Base-by-base conservation (phyloP, 2,113 vertebrate genomes). In the Lynx canadensis region DNA sequence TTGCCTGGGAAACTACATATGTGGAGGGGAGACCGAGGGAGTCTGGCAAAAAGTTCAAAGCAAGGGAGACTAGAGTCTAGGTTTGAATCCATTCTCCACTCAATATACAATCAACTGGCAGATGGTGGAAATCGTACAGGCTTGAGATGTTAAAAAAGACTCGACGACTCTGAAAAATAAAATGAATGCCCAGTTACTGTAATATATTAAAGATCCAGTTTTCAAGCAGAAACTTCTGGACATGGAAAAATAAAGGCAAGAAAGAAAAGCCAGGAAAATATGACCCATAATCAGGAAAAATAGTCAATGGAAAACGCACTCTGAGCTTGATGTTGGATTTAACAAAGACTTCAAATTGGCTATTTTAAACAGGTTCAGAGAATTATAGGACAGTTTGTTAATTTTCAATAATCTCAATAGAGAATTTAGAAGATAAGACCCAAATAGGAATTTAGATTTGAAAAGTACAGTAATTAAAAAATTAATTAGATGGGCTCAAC, bases 331-430 rank as follows among this genome's bases (percentile, higher is more conserved):
- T 78, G 38, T n/a, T 87, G 19, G 27, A 66, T 80, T 38, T 95
- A 93, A 57, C n/a, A 23, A 85, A 63, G 23, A 57, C 38, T 73
- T 93, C 57, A 86, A 23, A 63, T 83, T 73, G 82, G 57, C 36
- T 86, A 8, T 80, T 68, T 97, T 78, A 89, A 57, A 57, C 83
- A 84, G 60, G 36, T 82, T 63, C n/a, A 90, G 55, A 90, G 19
- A 80, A 87, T 79, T 89, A 94, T 97, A 95, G 65, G 73, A 94
- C 36, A 48, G 16, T 86, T 50, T 88, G 48, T 25, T 90, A 83
- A 55, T 48, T 94, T 4, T 82, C n/a, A 96, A 82, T 74, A 82
- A 60, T 89, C 25, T 38, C 52, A 89, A 3, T 86, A 89, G 52
- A 93, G 36, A 93, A 52, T 95, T n/a, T 95, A 66, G 5, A 74